These are phyloP conservation scores for Nomada ferruginata DNA, from an alignment of 2,888 invertebrate species.

Conservation along the genomic window DNA sequence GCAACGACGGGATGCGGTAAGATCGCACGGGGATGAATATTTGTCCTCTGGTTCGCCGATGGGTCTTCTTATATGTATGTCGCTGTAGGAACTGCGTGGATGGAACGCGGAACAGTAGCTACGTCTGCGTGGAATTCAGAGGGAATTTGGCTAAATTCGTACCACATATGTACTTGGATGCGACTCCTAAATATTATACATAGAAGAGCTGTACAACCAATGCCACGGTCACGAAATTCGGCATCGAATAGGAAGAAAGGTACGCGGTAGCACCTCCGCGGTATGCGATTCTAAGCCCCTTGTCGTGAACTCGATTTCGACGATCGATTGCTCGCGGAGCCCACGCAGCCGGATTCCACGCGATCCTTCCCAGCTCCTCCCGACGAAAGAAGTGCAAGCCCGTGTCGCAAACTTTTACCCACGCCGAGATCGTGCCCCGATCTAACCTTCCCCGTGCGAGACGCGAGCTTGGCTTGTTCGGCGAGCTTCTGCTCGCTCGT, in stretches of 20 bases:
- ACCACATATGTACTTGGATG: too few species aligned
- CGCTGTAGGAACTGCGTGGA: too few species aligned
- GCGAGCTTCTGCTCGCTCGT: conserved; percentile 16
- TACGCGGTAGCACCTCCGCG: neutral
- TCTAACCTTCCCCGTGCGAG: conserved; percentile 23
- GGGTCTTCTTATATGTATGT: too few species aligned
- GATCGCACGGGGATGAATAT: conserved; percentile 12
- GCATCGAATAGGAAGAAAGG: too few species aligned
- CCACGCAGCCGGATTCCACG: conserved; percentile 47
- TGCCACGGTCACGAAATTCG: too few species aligned
- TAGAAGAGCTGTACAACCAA: too few species aligned
- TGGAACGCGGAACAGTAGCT: too few species aligned
- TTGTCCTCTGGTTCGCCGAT: neutral
- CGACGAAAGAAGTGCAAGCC: conserved; percentile 38
- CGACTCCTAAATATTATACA: too few species aligned
- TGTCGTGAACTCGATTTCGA: conserved; percentile 27
- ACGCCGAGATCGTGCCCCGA: conserved; percentile 39
- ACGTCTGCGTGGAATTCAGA: neutral
- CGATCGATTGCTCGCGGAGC: conserved; percentile 33
- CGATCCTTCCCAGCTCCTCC: conserved; percentile 10
- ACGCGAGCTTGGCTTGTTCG: conserved; percentile 12
- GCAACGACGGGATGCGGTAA: neutral
- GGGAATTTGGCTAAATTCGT: too few species aligned
- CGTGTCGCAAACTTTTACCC: conserved; percentile 52
- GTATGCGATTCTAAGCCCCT: neutral